Evolutionary conservation across 2,888 invertebrate genomes (phyloP), one percentile per base, ranked within the genome.

Genomic region (Sturmia bella): DNA sequence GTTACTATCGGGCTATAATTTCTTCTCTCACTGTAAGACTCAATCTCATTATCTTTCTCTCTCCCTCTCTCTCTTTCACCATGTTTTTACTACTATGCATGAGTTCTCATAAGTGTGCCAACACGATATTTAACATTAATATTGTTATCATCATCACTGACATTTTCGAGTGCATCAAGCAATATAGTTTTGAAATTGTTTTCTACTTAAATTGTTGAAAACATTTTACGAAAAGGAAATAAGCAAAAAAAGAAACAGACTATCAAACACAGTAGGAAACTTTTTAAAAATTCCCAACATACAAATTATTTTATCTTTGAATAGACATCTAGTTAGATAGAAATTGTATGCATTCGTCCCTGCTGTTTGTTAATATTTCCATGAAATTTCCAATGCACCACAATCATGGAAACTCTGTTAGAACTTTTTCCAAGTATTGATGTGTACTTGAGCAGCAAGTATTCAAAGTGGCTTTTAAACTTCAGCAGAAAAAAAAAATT

Each of bases 401-500:
- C 17, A 68, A 17, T 24, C 12, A 24, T 27, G n/a, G 0, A n/a
- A 21, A 48, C n/a, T 45, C 13, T 27, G 24, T n/a, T n/a, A n/a
- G n/a, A n/a, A 32, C 19, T 21, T 21, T n/a, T 32, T 15, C 13
- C 37, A 57, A 32, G 45, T 48, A 70, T 48, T 56, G n/a, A 54
- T 39, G n/a, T 45, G 11, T 43, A 43, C 63, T 17, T 54, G 32
- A 52, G 37, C 41, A 9, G 6, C 17, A 27, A 32, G 59, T 32
- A 27, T 3, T 72, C 27, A 45, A 69, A 69, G 69, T 37, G 19
- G n/a, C n/a, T n/a, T n/a, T n/a, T n/a, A n/a, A n/a, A n/a, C n/a
- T n/a, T n/a, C n/a, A n/a, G n/a, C n/a, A n/a, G n/a, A n/a, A n/a
- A n/a, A n/a, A n/a, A n/a, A n/a, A n/a, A n/a, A n/a, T n/a, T n/a